Evolutionary conservation across 1,140 invertebrate genomes (phyloP), one percentile per base, ranked within the genome.

Genomic region (Achatina immaculata): DNA sequence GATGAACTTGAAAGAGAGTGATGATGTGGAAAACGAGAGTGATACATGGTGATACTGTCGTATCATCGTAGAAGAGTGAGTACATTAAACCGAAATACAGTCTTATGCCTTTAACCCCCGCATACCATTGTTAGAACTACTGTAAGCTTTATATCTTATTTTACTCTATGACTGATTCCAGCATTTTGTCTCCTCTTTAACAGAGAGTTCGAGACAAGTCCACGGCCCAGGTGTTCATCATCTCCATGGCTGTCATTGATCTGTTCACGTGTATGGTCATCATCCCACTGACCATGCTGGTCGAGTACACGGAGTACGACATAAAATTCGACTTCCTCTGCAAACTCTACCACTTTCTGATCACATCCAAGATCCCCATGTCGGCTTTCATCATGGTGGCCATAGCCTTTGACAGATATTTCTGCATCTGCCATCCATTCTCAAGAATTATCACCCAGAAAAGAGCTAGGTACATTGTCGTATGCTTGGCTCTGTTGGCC

Each of bases 311-410:
- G 0, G 74, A 83, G 58, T 87, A 86, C 43, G 62, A 85, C 19
- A 72, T 90, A 28, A 69, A 81, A n/a, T 89, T 81, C 80, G 88
- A 90, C 78, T 55, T 85, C 45, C 71, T 90, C 34, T 91, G 90
- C 75, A 90, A 90, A 76, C 81, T 88, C 28, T 91, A 90, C 74
- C 85, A 88, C 38, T 91, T 91, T 74, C 81, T 91, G 31, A 88
- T 90, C 24, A 89, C 89, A 0, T 89, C 86, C 73, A 90, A 88
- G 66, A 85, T 91, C 11, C 89, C 89, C 0, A 85, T 89, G 42
- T 90, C 89, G 21, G 86, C 89, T 2, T 87, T 91, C 69, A 87
- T 91, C 36, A 91, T 91, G 90, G 88, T 90, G 34, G 88, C 88
- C 36, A 91, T 91, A 40, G 90, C 89, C 36, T 84, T 90, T 45